Conservation (phyloP, 92 coral and sea anemone genomes). For the Zoanthus gigantus region DNA sequence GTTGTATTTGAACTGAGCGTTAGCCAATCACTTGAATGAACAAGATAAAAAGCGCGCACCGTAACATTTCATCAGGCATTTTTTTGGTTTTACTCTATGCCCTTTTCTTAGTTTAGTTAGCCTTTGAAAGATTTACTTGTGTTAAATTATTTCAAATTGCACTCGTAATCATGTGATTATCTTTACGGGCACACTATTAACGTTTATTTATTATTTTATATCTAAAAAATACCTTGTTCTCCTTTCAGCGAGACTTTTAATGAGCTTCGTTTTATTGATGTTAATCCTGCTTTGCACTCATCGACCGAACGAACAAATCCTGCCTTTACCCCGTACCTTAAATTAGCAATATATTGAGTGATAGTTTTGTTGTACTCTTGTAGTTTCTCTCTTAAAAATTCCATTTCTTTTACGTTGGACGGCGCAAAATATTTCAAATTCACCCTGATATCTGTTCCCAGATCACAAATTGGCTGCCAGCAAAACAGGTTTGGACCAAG, state of each 20-base stretch:
- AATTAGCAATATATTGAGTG: conserved; percentile 68
- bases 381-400: conserved; percentile 52
- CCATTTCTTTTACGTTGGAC: conserved; percentile 58
- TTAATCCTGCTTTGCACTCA: conserved; percentile 83
- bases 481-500: conserved; percentile 90
- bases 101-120: too few species aligned
- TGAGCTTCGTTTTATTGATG: conserved; percentile 59
- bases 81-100: too few species aligned
- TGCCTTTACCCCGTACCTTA: conserved; percentile 75
- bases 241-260: conserved; percentile 57
- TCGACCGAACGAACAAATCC: conserved; percentile 92
- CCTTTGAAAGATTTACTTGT: too few species aligned
- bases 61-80: too few species aligned
- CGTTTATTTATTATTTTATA: too few species aligned
- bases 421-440: conserved; percentile 65
- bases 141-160: too few species aligned
- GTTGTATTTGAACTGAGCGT: too few species aligned
- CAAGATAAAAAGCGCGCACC: too few species aligned
- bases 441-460: conserved; percentile 31
- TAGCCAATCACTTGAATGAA: too few species aligned
- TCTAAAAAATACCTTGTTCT: conserved; percentile 57
- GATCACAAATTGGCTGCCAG: conserved; percentile 76
- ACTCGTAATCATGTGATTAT: too few species aligned
- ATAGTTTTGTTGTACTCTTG: conserved; percentile 54
- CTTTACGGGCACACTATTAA: too few species aligned